Evolutionary conservation across 2,888 invertebrate species (phyloP), one percentile per base, ranked within the genome.

Genomic region (Eristalis intricaria): DNA sequence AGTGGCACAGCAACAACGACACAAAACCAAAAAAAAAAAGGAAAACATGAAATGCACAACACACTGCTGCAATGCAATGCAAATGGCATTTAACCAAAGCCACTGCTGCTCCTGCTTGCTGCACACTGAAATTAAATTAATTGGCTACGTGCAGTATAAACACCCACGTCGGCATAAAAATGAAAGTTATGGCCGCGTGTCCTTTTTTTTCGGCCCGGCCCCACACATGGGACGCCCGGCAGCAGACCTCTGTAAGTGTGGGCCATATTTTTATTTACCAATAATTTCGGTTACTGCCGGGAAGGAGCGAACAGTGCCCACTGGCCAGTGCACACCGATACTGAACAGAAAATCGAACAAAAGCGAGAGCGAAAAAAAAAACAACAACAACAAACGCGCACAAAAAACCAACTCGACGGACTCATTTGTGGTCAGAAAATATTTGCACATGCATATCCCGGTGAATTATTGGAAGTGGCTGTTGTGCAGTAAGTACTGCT

Each of bases 11-110:
- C n/a, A 50, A 19, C n/a, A 50, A 19, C 19, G 8, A 50, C 50
- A 19, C 35, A 23, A 43, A 26, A 15, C 11, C 32, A 71, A 56
- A 50, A 0, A 81, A 22, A 73, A 71, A 11, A 65, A 56, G 8
- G 63, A 71, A 64, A 70, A 50, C 50, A 65, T 63, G 64, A 61
- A 43, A 29, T 60, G 23, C 26, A 64, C 88, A 75, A 75, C 58
- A 75, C 58, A 70, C 83, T 78, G 74, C 70, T 66, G 79, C 85
- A 81, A 88, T 88, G 76, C 78, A 90, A 88, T 88, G 76, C 78
- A 90, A 89, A 89, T 89, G 83, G 65, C 89, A 85, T 84, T 74
- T 88, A 85, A 77, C 89, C 88, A 88, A 89, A 89, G 60, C 71
- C 83, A 78, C 87, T 71, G 70, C 78, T 76, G 73, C 68, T 65